Evolutionary conservation across 92 coral and sea anemone species (phyloP).

Genomic region (Epizoanthus fatuus): DNA sequence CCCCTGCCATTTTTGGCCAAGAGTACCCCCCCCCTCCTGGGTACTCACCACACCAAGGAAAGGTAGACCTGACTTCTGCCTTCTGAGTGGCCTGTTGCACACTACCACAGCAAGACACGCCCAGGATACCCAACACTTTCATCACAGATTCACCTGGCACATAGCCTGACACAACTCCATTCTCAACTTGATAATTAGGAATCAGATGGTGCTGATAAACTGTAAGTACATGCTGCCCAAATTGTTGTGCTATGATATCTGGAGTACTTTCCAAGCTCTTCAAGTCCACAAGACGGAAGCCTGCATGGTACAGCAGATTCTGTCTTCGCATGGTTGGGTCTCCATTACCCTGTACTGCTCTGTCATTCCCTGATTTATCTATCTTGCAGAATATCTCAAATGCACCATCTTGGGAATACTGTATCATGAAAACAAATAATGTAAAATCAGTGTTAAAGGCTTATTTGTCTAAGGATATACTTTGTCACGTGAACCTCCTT

Average conservation of each 20-base stretch:
- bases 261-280: background rate
- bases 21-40: too few relatives aligned
- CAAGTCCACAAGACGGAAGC: slow-evolving; percentile 51
- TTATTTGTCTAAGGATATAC: too few relatives aligned
- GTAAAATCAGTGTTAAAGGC: too few relatives aligned
- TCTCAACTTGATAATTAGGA: slow-evolving; percentile 52
- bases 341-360: slow-evolving; percentile 7
- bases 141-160: slow-evolving; percentile 5
- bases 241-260: background rate
- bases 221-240: background rate
- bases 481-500: too few relatives aligned
- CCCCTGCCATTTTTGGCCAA: too few relatives aligned
- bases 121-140: slow-evolving; percentile 28
- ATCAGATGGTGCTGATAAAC: slow-evolving; percentile 36
- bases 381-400: too few relatives aligned
- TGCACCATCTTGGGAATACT: too few relatives aligned
- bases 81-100: background rate
- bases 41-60: slow-evolving; percentile 64
- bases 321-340: background rate
- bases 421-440: too few relatives aligned
- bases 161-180: slow-evolving; percentile 21
- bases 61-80: slow-evolving; percentile 17
- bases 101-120: background rate
- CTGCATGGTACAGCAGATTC: slow-evolving; percentile 24
- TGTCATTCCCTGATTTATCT: too few relatives aligned